phyloP scores from a whole-genome alignment of 2,797 vertebrate genomes.

The Sebastes itinus region DNA sequence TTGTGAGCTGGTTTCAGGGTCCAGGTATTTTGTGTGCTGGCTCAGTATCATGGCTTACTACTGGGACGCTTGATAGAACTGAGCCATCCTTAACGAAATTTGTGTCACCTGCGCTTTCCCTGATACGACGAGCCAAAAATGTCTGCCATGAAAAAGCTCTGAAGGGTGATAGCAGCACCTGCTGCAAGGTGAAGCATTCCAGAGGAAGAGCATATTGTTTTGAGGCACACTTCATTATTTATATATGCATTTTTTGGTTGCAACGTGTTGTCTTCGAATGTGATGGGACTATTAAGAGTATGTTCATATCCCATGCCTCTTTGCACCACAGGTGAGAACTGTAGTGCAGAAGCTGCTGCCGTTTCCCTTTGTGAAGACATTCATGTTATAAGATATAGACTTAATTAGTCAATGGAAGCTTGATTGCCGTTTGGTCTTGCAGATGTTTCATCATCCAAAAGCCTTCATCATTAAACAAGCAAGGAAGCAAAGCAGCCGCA shows the following conservation, averaged over 20 bases:
- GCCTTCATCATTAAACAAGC: conserved; percentile 46
- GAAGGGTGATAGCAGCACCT: background rate
- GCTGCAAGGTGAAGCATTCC: background rate
- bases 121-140: background rate
- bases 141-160: background rate
- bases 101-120: background rate
- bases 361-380: conserved; percentile 1
- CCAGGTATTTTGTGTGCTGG: background rate
- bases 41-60: background rate
- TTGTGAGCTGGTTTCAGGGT: background rate
- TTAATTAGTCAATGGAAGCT: conserved; percentile 14
- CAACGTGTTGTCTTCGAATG: background rate
- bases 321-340: background rate
- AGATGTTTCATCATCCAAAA: conserved; percentile 40
- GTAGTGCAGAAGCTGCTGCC: background rate
- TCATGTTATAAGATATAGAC: background rate
- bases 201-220: background rate
- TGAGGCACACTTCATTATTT: background rate
- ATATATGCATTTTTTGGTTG: background rate
- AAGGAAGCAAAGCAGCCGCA: conserved; percentile 8
- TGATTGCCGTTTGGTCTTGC: conserved; percentile 21
- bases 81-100: background rate
- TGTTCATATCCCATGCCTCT: background rate
- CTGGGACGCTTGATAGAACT: background rate
- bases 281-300: background rate